Conservation (phyloP, 2,888 invertebrate species). For the Rhyacophila evoluta region DNA sequence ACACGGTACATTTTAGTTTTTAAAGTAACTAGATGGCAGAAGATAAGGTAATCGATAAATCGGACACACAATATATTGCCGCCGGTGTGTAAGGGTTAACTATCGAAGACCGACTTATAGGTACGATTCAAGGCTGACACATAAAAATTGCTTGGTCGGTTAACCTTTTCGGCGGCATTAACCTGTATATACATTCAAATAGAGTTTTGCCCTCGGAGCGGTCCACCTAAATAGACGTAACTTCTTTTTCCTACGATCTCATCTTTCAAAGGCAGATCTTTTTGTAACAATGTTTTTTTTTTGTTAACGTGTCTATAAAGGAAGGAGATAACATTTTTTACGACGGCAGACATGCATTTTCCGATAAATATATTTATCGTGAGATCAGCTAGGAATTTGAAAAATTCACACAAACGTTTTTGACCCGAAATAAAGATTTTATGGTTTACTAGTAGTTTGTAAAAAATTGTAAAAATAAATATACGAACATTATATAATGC, state of each 20-base stretch:
- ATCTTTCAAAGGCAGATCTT: slow-evolving; percentile 22
- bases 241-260: neutral
- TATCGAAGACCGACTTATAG: slow-evolving; percentile 8
- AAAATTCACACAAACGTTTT: no score
- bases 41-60: neutral
- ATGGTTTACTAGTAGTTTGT: no score
- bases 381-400: neutral
- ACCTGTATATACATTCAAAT: slow-evolving; percentile 1
- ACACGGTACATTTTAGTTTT: no score
- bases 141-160: slow-evolving; percentile 17
- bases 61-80: neutral
- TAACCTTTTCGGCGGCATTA: slow-evolving; percentile 9
- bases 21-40: neutral
- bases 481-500: no score
- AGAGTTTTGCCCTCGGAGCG: neutral
- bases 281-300: slow-evolving; percentile 17
- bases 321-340: slow-evolving; percentile 7
- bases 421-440: no score
- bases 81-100: neutral
- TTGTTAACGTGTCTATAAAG: slow-evolving; percentile 22
- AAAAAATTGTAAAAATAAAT: no score
- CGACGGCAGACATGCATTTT: neutral
- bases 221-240: slow-evolving; percentile 15
- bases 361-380: slow-evolving; percentile 16
- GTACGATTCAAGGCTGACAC: slow-evolving; percentile 12